phyloP scores from a whole-genome alignment of 2,888 invertebrate genomes.

The Ceratothoa steindachneri region DNA sequence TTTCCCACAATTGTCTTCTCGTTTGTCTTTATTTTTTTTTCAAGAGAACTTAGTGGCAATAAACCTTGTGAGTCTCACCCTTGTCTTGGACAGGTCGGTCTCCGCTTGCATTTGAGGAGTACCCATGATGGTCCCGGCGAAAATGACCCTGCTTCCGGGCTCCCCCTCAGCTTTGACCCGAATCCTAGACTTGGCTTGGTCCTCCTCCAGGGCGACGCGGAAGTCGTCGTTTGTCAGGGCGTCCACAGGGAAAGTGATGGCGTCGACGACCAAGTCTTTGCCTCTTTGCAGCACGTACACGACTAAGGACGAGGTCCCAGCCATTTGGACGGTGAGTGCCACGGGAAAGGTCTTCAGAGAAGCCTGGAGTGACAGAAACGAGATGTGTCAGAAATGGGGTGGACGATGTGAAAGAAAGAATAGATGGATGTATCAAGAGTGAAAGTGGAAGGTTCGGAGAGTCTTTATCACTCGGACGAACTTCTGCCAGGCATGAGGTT shows the following conservation, averaged over 20 bases:
- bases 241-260: slow-evolving; percentile 93
- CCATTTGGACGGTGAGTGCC: slow-evolving; percentile 58
- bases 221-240: slow-evolving; percentile 83
- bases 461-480: no score
- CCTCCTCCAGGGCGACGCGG: slow-evolving; percentile 78
- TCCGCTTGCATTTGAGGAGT: slow-evolving; percentile 92
- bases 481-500: no score
- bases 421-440: no score
- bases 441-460: no score
- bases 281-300: slow-evolving; percentile 73
- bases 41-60: no score
- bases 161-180: slow-evolving; percentile 91
- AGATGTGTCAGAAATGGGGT: no score
- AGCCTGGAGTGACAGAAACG: no score
- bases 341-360: slow-evolving; percentile 59
- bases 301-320: slow-evolving; percentile 85
- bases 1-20: no score
- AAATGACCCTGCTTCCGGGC: slow-evolving; percentile 87
- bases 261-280: slow-evolving; percentile 83
- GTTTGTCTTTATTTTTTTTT: no score
- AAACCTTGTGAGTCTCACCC: no score
- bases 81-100: slow-evolving; percentile 80
- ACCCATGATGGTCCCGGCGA: slow-evolving; percentile 82
- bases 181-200: slow-evolving; percentile 84
- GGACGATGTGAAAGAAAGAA: no score